Conservation (phyloP, 2,113 vertebrate genomes). For the Amphilophus citrinellus region DNA sequence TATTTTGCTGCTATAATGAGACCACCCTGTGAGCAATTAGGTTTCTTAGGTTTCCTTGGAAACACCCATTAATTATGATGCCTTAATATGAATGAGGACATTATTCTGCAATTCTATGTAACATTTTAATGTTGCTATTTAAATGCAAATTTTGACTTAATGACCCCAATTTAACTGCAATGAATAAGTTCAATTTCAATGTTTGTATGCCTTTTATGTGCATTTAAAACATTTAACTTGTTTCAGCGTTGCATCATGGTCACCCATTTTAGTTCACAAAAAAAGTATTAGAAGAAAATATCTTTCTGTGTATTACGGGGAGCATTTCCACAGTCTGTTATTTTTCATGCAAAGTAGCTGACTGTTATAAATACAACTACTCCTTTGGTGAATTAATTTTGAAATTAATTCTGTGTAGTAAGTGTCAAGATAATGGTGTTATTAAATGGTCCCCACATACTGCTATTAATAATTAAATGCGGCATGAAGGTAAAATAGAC, state of each 20-base stretch:
- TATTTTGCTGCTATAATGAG: conserved; percentile 50
- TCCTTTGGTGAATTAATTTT: conserved; percentile 17
- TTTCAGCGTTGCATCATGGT: conserved; percentile 42
- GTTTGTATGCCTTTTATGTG: conserved; percentile 61
- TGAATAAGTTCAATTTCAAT: conserved; percentile 69
- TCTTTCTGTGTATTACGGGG: conserved; percentile 10
- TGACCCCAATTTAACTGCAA: conserved; percentile 69
- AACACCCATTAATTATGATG: conserved; percentile 76
- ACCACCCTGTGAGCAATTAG: conserved; percentile 69
- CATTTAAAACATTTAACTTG: conserved; percentile 39
- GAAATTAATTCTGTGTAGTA: conserved; percentile 28
- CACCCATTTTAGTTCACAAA: conserved; percentile 14
- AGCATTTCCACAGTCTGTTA: neutral
- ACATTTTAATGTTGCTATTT: conserved; percentile 78
- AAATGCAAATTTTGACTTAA: conserved; percentile 81
- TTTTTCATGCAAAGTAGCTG: conserved; percentile 29
- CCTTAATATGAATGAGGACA: conserved; percentile 67
- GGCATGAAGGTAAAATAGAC: conserved; percentile 8
- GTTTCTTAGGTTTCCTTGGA: conserved; percentile 62
- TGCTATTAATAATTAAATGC: conserved; percentile 10
- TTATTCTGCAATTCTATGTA: conserved; percentile 68
- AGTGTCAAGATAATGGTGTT: conserved; percentile 22
- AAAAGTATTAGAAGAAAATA: neutral
- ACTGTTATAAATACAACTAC: conserved; percentile 35
- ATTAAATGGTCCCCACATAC: conserved; percentile 18